phyloP scores from a whole-genome alignment of 2,888 invertebrate species.

The Drosophila aldrichi region DNA sequence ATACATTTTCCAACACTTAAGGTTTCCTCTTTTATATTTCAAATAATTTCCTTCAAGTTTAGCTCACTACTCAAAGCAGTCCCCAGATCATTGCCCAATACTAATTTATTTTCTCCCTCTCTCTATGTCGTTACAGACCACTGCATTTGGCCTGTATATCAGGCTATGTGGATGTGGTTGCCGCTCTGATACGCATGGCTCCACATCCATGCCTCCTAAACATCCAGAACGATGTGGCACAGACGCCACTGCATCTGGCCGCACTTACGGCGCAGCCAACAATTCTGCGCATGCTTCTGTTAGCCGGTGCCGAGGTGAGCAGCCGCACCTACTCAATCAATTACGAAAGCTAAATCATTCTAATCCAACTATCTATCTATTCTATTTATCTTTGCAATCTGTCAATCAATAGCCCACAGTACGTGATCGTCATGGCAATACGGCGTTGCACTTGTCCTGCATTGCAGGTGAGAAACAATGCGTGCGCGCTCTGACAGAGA shows the following conservation, averaged over 20 bases:
- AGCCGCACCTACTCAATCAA: neutral
- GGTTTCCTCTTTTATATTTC: neutral
- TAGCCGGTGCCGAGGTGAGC: slow-evolving; percentile 90
- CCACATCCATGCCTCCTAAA: slow-evolving; percentile 92
- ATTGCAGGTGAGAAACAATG: slow-evolving; percentile 89
- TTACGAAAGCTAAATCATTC: neutral
- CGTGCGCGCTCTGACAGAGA: slow-evolving; percentile 90
- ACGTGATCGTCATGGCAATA: slow-evolving; percentile 92
- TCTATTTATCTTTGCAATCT: slow-evolving; percentile 11
- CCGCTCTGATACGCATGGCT: slow-evolving; percentile 91
- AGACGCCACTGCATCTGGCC: slow-evolving; percentile 94
- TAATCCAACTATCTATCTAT: neutral
- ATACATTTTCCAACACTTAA: neutral
- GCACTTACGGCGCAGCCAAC: slow-evolving; percentile 91
- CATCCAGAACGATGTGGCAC: slow-evolving; percentile 91
- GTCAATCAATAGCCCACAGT: slow-evolving; percentile 85
- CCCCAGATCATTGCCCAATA: neutral
- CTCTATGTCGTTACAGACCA: slow-evolving; percentile 87
- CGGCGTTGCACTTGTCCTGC: slow-evolving; percentile 94
- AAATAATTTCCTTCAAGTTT: neutral
- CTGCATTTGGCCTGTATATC: slow-evolving; percentile 94
- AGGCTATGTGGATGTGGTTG: slow-evolving; percentile 90
- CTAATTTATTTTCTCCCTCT: slow-evolving; percentile 4
- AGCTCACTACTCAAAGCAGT: neutral
- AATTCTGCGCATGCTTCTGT: slow-evolving; percentile 91